These are phyloP conservation scores for Pissodes strobi DNA, from an alignment of 1,140 invertebrate genomes.

Conservation along the genomic window DNA sequence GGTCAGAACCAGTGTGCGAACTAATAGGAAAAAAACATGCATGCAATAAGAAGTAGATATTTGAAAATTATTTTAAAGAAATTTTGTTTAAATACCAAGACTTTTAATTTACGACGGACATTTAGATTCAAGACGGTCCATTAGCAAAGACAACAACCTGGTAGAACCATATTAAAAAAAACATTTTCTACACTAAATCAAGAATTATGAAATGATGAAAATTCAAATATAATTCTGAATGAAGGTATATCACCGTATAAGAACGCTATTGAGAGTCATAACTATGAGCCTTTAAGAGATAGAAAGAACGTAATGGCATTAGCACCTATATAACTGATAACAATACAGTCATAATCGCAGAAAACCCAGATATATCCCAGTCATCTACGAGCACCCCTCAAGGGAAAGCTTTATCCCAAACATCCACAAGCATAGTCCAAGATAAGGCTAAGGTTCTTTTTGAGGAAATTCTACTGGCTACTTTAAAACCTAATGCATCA, in stretches of 20 bases:
- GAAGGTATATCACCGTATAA: no score
- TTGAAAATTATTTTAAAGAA: no score
- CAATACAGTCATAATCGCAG: background rate
- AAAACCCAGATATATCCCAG: background rate
- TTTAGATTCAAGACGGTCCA: background rate
- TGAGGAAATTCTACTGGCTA: no score
- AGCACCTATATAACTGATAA: background rate
- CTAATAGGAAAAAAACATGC: no score
- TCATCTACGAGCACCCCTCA: background rate
- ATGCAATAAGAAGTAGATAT: no score
- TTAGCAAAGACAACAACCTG: background rate
- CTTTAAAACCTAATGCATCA: no score
- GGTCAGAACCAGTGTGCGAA: no score
- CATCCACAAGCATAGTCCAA: background rate
- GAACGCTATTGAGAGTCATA: no score
- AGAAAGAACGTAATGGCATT: background rate
- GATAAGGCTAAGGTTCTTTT: no score
- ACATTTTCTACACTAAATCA: background rate
- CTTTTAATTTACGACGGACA: background rate
- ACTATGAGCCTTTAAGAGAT: background rate
- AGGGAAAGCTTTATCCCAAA: background rate
- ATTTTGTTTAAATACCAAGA: no score
- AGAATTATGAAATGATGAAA: no score
- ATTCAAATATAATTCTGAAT: background rate
- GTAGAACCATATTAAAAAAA: background rate